phyloP scores from a whole-genome alignment of 2,113 vertebrate genomes.

The Sceloporus undulatus region DNA sequence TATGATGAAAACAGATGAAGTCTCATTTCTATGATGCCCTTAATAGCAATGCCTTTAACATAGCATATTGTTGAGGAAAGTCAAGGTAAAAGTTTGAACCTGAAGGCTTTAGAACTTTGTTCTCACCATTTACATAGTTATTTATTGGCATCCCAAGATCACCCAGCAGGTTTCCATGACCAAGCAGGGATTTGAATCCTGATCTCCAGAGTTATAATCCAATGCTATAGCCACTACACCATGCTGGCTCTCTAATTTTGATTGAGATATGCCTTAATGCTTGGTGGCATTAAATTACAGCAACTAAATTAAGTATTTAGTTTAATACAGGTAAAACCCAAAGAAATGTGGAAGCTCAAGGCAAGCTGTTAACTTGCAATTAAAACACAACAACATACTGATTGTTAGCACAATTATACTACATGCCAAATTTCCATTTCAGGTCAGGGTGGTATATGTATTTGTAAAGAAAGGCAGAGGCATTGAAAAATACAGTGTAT shows the following conservation, averaged over 20 bases:
- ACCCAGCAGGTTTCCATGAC: too few relatives aligned
- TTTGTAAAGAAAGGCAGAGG: not conserved
- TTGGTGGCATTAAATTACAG: not conserved
- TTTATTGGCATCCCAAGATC: not conserved
- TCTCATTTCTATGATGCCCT: not conserved
- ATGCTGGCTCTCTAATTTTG: rapidly evolving
- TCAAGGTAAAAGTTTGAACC: not conserved
- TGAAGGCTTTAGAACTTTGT: not conserved
- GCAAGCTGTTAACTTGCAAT: not conserved
- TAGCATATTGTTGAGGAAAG: not conserved
- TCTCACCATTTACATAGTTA: not conserved
- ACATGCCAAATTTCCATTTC: not conserved
- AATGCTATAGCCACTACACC: too few relatives aligned
- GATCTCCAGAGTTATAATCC: too few relatives aligned
- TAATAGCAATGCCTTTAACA: not conserved
- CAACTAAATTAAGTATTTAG: not conserved
- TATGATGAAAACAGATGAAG: not conserved
- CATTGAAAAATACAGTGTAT: not conserved
- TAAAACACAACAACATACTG: not conserved
- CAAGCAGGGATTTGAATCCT: too few relatives aligned
- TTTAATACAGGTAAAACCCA: not conserved
- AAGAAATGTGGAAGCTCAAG: not conserved
- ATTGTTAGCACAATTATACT: not conserved
- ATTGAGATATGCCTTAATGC: not conserved
- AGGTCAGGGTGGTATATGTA: not conserved